A percentile compares a stretch with the other conserved stretches of the same genome.
Conservation (phyloP, 2,797 vertebrate species). For the Sebastes glaucus region DNA sequence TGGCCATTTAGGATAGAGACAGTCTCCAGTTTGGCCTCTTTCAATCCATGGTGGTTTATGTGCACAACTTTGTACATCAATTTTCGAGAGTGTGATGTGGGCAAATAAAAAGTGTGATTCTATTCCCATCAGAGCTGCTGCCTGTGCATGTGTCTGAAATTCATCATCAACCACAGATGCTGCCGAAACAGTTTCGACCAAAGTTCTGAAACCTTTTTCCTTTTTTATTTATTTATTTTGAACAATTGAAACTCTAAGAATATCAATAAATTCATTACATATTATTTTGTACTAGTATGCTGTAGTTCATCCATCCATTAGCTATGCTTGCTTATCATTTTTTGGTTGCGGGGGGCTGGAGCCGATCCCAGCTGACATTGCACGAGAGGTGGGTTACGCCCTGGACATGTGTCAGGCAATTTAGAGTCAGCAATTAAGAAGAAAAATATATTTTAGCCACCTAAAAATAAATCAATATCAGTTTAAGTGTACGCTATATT, state of each 20-base stretch:
- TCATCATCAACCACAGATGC: slow-evolving; percentile 24
- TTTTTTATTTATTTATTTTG: not conserved
- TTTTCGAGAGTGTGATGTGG: slow-evolving; percentile 26
- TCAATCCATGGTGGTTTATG: slow-evolving; percentile 11
- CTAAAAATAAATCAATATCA: no score
- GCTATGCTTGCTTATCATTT: not conserved
- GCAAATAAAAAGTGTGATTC: slow-evolving; percentile 31
- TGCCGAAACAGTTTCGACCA: slow-evolving; percentile 1
- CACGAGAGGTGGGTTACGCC: no score
- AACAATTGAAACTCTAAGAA: not conserved
- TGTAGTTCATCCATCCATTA: not conserved
- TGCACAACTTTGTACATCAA: slow-evolving; percentile 3
- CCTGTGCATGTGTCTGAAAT: slow-evolving; percentile 12
- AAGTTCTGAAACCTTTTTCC: not conserved
- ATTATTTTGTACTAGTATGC: not conserved
- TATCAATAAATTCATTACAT: not conserved
- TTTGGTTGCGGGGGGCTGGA: not conserved
- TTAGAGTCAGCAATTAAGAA: not conserved
- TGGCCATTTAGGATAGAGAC: slow-evolving; percentile 9
- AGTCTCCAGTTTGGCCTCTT: slow-evolving; percentile 22
- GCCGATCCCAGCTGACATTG: not conserved
- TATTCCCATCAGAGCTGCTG: slow-evolving; percentile 17
- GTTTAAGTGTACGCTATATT: no score
- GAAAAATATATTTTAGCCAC: no score
- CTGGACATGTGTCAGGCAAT: not conserved